These are phyloP conservation scores for Daubentonia madagascariensis DNA, from an alignment of 2,113 vertebrate species.

Conservation along the genomic window DNA sequence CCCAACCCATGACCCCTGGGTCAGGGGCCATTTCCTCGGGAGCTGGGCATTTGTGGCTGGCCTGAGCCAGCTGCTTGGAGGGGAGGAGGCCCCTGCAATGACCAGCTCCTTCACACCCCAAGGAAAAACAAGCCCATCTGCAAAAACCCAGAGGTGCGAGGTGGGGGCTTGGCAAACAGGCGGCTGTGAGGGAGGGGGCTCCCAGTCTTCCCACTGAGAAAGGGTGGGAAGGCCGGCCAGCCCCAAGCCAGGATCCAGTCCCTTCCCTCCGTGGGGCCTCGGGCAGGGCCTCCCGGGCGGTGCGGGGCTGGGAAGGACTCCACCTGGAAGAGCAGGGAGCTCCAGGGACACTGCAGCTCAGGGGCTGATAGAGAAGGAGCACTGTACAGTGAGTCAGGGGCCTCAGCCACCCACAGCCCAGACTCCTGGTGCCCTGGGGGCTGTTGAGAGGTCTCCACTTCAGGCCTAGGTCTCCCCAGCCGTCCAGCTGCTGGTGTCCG, in stretches of 20 bases:
- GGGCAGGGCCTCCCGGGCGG: not conserved
- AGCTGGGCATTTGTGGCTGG: slow-evolving; percentile 13
- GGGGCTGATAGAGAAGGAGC: not conserved
- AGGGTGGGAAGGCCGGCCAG: not conserved
- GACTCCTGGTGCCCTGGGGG: not conserved
- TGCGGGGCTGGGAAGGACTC: not conserved
- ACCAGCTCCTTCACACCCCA: slow-evolving; percentile 64
- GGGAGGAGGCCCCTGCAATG: slow-evolving; percentile 1
- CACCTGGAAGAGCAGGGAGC: slow-evolving; percentile 30
- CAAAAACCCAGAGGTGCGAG: slow-evolving; percentile 69
- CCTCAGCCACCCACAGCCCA: accelerated
- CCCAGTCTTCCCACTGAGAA: not conserved
- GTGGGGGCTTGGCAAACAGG: slow-evolving; percentile 57
- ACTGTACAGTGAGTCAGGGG: not conserved
- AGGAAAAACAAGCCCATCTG: slow-evolving; percentile 76
- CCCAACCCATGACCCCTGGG: slow-evolving; percentile 44
- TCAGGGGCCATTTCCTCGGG: slow-evolving; percentile 53
- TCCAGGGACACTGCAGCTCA: not conserved
- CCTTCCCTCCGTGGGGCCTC: not conserved
- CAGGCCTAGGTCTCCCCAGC: slow-evolving; percentile 28
- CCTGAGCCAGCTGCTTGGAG: slow-evolving; percentile 31
- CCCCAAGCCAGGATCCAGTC: not conserved
- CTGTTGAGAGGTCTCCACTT: accelerated
- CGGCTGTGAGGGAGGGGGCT: not conserved
- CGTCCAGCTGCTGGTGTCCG: accelerated